Evolutionary conservation across 2,888 invertebrate genomes (phyloP).

Genomic region (Cylloceria caligata): DNA sequence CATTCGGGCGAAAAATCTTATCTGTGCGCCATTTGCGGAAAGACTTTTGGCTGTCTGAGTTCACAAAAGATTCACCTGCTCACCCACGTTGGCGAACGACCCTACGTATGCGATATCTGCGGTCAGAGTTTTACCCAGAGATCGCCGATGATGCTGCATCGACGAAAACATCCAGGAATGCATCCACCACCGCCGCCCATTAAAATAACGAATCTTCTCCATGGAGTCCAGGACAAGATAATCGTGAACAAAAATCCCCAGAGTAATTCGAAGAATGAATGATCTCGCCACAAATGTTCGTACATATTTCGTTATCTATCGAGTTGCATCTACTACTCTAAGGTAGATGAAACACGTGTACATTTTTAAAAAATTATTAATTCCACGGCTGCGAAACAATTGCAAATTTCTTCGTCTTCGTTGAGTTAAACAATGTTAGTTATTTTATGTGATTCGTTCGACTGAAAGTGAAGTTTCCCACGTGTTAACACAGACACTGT

Average conservation of each 20-base stretch:
- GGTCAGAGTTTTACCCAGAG: conserved; percentile 81
- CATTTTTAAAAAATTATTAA: background rate
- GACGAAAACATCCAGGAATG: conserved; percentile 79
- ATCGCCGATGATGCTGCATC: conserved; percentile 81
- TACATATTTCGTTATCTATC: background rate
- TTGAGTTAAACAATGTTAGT: conserved; percentile 14
- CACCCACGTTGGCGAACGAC: conserved; percentile 80
- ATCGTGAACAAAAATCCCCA: conserved; percentile 72
- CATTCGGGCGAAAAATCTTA: conserved; percentile 80
- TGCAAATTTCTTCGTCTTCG: conserved; percentile 2
- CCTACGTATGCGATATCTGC: conserved; percentile 81
- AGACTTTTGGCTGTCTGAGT: conserved; percentile 79
- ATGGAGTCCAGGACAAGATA: conserved; percentile 79
- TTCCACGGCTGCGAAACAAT: background rate
- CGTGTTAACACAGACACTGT: background rate
- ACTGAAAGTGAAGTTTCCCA: background rate
- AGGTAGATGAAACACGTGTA: conserved; percentile 8
- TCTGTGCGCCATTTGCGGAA: conserved; percentile 80
- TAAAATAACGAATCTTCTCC: conserved; percentile 80
- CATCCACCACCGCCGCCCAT: conserved; percentile 81
- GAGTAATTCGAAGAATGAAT: conserved; percentile 47
- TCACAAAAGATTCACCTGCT: conserved; percentile 79
- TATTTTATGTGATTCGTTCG: background rate
- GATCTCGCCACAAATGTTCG: conserved; percentile 6
- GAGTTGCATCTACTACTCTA: conserved; percentile 1